Conservation (phyloP, 2,888 invertebrate species). For the Cosmorhoe ocellata region DNA sequence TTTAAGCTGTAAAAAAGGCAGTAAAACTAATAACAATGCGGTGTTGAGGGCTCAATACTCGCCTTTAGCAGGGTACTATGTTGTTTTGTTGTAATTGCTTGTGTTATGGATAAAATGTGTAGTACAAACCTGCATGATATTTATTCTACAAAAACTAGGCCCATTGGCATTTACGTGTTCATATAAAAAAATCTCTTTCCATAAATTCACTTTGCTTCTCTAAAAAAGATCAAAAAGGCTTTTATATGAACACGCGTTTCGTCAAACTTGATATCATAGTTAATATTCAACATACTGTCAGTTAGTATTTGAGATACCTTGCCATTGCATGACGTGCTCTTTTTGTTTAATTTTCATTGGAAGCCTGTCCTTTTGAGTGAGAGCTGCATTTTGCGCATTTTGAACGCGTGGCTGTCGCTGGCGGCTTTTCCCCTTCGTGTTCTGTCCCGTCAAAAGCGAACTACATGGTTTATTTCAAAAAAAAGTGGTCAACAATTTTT, state of each 20-base stretch:
- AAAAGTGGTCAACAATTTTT: slow-evolving; percentile 10
- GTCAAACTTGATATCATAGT: background rate
- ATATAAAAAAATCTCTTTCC: no score
- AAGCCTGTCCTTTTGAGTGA: slow-evolving; percentile 19
- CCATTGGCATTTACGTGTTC: no score
- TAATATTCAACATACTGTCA: background rate
- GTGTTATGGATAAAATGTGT: no score
- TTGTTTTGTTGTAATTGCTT: background rate
- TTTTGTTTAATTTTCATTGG: slow-evolving; percentile 11
- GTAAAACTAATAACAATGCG: slow-evolving; percentile 59
- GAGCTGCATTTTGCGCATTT: slow-evolving; percentile 23
- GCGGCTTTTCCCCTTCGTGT: slow-evolving; percentile 37
- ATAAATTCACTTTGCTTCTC: no score
- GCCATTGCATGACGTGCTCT: slow-evolving; percentile 3
- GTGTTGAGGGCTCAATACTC: slow-evolving; percentile 36
- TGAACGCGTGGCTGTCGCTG: slow-evolving; percentile 38
- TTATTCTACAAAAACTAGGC: no score
- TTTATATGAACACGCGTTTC: no score
- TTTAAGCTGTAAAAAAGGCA: slow-evolving; percentile 60
- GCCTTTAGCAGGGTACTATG: background rate
- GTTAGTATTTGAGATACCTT: background rate
- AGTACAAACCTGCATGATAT: no score
- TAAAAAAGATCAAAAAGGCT: no score
- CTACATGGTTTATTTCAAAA: slow-evolving; percentile 3
- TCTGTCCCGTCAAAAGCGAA: slow-evolving; percentile 33